Base-by-base conservation (phyloP, 2,888 invertebrate genomes). In the Pyralis farinalis region DNA sequence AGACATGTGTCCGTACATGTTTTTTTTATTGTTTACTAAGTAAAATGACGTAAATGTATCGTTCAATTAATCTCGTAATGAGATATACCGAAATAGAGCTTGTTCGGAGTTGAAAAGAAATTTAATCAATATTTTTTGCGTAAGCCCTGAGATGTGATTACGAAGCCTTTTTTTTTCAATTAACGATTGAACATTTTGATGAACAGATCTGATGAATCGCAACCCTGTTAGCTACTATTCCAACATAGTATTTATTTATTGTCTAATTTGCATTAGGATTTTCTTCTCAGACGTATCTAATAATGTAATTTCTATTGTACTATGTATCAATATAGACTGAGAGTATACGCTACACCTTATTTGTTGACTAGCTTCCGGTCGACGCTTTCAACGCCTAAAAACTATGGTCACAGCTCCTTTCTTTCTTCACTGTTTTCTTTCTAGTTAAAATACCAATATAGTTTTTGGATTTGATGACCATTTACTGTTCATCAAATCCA, bases 21-120 rank as follows among this genome's bases (percentile, higher is more conserved):
- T n/a, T 20, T 32, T 20, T 32, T 32, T n/a, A 4, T 32, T 3
- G 16, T 16, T 16, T 16, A 16, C 32, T 3, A 31, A 12, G 8
- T 11, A 32, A 12, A 32, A n/a, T 16, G 16, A 16, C 25, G 2
- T 25, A 25, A 32, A 8, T 8, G 32, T 16, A 36, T 28, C 16
- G 7, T 7, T 9, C n/a, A 16, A 36, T 35, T 28, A 16, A 36
- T 16, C 27, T 28, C 7, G 9, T 28, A 36, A 36, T 36, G 35
- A 36, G 35, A 28, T 16, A 12, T 34, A 8, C 35, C 16, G 16
- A 36, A 36, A 36, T 36, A 36, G 35, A 34, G 7, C n/a, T 6
- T 1, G 6, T 34, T 34, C 1, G 20, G 11, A 22, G n/a, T 34
- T n/a, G 7, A 16, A 35, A 28, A 28, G 7, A 25, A 25, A 25